A percentile compares a stretch with the other conserved stretches of the same genome.
Evolutionary conservation across 2,113 vertebrate species (phyloP).

Genomic region (Anser brachyrhynchus): DNA sequence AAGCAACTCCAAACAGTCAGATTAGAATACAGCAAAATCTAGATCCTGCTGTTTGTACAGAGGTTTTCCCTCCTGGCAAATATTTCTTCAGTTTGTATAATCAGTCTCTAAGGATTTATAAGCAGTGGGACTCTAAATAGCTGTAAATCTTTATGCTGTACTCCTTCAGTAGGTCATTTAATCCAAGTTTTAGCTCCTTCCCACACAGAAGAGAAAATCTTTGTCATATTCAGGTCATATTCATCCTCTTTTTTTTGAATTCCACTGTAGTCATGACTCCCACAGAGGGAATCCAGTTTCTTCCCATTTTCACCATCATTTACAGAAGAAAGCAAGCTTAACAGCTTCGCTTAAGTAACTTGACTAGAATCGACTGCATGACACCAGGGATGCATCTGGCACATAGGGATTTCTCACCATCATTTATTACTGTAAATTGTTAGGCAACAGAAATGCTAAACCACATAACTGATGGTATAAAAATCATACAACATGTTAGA

Average conservation of each 20-base stretch:
- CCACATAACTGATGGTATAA: neutral
- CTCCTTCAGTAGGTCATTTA: conserved; percentile 18
- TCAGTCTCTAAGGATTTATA: conserved; percentile 9
- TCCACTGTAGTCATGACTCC: conserved; percentile 9
- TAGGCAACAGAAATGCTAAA: conserved; percentile 12
- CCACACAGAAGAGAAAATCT: conserved; percentile 16
- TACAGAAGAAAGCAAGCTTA: conserved; percentile 17
- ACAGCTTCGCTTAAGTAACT: neutral
- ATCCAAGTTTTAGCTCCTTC: conserved; percentile 29
- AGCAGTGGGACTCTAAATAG: neutral
- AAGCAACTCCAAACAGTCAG: neutral
- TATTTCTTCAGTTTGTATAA: neutral
- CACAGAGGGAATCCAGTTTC: neutral
- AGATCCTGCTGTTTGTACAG: neutral
- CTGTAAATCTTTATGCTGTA: neutral
- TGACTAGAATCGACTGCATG: neutral
- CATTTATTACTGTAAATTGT: neutral
- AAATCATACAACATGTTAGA: neutral
- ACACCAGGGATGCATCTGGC: neutral
- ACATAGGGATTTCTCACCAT: neutral
- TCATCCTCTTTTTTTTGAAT: neutral
- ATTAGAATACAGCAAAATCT: neutral
- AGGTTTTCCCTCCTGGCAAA: neutral
- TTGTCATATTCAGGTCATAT: conserved; percentile 9
- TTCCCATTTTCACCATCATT: neutral